Evolutionary conservation across 2,113 vertebrate genomes (phyloP), one percentile per base, ranked within the genome.

Genomic region (Bombycilla garrulus): DNA sequence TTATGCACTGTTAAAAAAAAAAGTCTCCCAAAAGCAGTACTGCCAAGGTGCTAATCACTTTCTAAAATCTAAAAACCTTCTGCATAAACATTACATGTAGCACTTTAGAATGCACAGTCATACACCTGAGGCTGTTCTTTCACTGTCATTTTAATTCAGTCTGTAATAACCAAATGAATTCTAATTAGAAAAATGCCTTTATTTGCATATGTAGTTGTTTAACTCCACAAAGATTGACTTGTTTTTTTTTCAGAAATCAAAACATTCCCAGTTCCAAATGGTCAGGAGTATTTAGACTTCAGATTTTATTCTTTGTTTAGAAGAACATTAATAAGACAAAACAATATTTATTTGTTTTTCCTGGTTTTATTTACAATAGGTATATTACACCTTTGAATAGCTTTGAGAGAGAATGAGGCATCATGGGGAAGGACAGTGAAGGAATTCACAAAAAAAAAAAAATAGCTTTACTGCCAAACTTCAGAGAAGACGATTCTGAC

Each of bases 41-140:
- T 97, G 62, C 38, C 71, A 97, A 97, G 92, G 97, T 98, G 97
- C 92, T 98, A 98, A 98, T 98, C 96, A 97, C 96, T 95, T 97
- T 96, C 94, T 93, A 58, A 97, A 97, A 95, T 90, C 87, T 26
- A 96, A 93, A 84, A 95, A 69, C 69, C 72, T 97, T 71, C 84
- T 97, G 91, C 97, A 97, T 96, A 97, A 97, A 97, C 95, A 98
- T 95, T 94, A 97, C 95, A 97, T 88, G 45, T 91, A 93, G 62
- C 90, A 88, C 91, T 97, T 98, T 94, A 97, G 94, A 97, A 97
- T 97, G 96, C 96, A 96, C 81, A 96, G 95, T 85, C 93, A 97
- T 83, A 97, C 69, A 98, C 97, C 98, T 97, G 93, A 97, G 97
- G 97, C 95, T 97, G 90, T 97, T 96, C 92, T 93, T 95, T 92